These are phyloP conservation scores for Drosophila jambulina DNA, from an alignment of 1,140 invertebrate genomes.

Conservation along the genomic window DNA sequence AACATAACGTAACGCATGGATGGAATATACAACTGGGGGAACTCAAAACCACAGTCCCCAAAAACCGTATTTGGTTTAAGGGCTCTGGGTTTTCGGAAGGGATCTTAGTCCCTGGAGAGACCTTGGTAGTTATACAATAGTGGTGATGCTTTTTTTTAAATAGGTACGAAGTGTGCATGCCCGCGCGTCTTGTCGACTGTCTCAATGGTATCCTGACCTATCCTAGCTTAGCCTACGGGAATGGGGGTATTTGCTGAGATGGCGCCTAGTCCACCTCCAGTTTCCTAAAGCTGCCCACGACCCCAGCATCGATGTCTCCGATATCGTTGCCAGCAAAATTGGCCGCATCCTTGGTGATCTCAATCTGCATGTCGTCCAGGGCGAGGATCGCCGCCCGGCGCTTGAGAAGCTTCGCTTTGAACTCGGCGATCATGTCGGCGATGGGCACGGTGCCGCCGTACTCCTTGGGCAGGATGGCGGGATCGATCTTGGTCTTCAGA, in stretches of 20 bases:
- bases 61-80: neutral
- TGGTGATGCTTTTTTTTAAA: slow-evolving; percentile 45
- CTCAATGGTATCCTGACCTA: slow-evolving; percentile 75
- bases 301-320: slow-evolving; percentile 88
- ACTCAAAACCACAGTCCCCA: slow-evolving; percentile 28
- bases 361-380: slow-evolving; percentile 92
- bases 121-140: slow-evolving; percentile 57
- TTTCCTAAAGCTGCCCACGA: slow-evolving; percentile 92
- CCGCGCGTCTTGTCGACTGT: slow-evolving; percentile 66
- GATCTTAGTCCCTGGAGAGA: slow-evolving; percentile 15
- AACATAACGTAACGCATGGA: slow-evolving; percentile 60
- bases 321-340: slow-evolving; percentile 88
- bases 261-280: slow-evolving; percentile 90
- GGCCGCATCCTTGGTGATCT: slow-evolving; percentile 88
- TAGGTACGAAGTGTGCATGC: slow-evolving; percentile 61
- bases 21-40: slow-evolving; percentile 44
- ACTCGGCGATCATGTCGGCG: slow-evolving; percentile 91
- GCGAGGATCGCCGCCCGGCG: slow-evolving; percentile 89
- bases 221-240: slow-evolving; percentile 60
- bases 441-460: slow-evolving; percentile 93
- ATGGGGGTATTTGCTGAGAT: neutral
- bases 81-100: slow-evolving; percentile 2
- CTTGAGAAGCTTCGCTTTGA: slow-evolving; percentile 89
- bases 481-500: slow-evolving; percentile 89
- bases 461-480: slow-evolving; percentile 92